phyloP scores from a whole-genome alignment of 2,113 vertebrate species.

The Rhizomys pruinosus region DNA sequence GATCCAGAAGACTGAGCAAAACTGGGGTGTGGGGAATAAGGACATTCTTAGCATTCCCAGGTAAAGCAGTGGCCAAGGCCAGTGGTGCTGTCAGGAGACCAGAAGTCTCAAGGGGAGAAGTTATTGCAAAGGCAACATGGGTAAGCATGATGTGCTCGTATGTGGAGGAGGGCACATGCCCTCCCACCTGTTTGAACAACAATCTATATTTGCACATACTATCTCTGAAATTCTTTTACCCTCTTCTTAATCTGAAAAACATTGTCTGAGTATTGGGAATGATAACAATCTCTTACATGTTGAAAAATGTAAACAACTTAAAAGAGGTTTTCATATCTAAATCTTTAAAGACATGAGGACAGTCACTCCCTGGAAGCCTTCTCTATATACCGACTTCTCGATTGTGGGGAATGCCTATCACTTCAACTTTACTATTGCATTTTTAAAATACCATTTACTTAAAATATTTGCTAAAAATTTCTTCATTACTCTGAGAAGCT shows the following conservation, averaged over 20 bases:
- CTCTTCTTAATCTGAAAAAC: slow-evolving; percentile 5
- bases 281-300: not conserved
- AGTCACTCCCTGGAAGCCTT: not conserved
- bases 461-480: not conserved
- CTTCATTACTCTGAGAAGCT: slow-evolving; percentile 1
- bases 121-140: not conserved
- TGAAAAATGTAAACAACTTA: not conserved
- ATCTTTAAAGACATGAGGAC: not conserved
- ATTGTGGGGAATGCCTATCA: not conserved
- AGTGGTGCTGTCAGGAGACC: too few relatives aligned
- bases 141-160: accelerated
- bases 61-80: not conserved
- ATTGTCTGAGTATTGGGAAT: not conserved
- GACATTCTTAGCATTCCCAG: not conserved
- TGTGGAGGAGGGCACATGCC: accelerated
- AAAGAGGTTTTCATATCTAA: not conserved
- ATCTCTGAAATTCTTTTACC: not conserved
- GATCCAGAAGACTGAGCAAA: not conserved
- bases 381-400: not conserved
- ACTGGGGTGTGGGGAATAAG: not conserved
- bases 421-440: not conserved
- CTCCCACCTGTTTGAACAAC: not conserved
- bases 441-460: slow-evolving; percentile 29
- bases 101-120: not conserved
- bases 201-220: not conserved